Evolutionary conservation across 2,888 invertebrate genomes (phyloP).

Genomic region (Buathra laborator): DNA sequence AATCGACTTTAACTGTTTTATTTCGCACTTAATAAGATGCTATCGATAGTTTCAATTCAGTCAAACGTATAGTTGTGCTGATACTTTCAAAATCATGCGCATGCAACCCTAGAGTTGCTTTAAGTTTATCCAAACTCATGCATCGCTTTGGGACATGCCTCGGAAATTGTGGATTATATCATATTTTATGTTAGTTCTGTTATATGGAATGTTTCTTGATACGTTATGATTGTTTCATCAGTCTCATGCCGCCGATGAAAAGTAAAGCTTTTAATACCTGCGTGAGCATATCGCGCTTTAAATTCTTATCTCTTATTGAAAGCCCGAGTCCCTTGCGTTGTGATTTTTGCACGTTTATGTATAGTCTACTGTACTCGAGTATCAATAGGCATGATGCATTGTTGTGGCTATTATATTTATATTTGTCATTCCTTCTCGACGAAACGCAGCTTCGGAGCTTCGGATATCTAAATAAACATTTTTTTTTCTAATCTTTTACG

Average conservation of each 20-base stretch:
- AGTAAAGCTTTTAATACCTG: no score
- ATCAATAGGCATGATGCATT: no score
- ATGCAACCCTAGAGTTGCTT: slow-evolving; percentile 53
- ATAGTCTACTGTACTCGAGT: no score
- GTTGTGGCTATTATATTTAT: no score
- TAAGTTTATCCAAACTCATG: slow-evolving; percentile 48
- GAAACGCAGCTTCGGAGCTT: no score
- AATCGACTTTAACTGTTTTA: no score
- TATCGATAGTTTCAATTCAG: slow-evolving; percentile 26
- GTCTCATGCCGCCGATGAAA: not conserved
- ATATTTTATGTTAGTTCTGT: slow-evolving; percentile 15
- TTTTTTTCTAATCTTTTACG: no score
- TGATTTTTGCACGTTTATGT: no score
- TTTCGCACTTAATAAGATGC: slow-evolving; percentile 1
- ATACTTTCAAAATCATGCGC: slow-evolving; percentile 53
- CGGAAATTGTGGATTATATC: slow-evolving; percentile 22
- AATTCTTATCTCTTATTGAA: not conserved
- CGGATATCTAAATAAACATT: no score
- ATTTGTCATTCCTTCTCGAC: no score
- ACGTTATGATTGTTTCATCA: not conserved
- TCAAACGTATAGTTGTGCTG: slow-evolving; percentile 39
- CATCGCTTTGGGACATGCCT: slow-evolving; percentile 56
- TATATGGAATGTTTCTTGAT: not conserved
- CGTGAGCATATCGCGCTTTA: not conserved
- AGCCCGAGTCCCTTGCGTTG: no score